A percentile compares a stretch with the other conserved stretches of the same genome.
Conservation (phyloP, 2,888 invertebrate species). For the Drosophila ezoana region DNA sequence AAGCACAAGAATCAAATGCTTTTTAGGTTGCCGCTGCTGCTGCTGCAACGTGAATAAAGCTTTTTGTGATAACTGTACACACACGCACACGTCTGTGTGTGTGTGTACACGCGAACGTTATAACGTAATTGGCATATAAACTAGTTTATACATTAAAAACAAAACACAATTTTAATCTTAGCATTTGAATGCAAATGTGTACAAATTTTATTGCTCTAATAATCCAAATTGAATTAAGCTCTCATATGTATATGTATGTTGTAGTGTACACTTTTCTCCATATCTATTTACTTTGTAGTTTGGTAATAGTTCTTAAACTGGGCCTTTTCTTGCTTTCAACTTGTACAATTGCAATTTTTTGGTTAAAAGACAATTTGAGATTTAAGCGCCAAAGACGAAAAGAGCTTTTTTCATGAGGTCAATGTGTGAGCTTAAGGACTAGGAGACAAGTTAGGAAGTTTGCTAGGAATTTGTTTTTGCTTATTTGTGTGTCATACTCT, state of each 20-base stretch:
- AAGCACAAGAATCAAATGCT: slow-evolving; percentile 48
- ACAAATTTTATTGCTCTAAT: slow-evolving; percentile 28
- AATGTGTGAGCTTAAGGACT: background rate
- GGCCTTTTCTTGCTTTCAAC: slow-evolving; percentile 56
- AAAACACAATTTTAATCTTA: slow-evolving; percentile 11
- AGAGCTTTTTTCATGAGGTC: slow-evolving; percentile 54
- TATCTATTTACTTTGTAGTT: slow-evolving; percentile 55
- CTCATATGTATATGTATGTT: slow-evolving; percentile 41
- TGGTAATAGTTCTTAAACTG: slow-evolving; percentile 49
- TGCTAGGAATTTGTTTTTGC: slow-evolving; percentile 23
- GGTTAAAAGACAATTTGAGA: background rate
- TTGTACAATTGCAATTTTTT: slow-evolving; percentile 42
- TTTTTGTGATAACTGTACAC: slow-evolving; percentile 54
- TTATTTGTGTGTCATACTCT: slow-evolving; percentile 48
- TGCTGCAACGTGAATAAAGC: slow-evolving; percentile 37
- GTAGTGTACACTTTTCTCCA: slow-evolving; percentile 37
- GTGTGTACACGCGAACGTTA: slow-evolving; percentile 10
- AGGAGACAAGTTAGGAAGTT: background rate
- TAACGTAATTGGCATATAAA: slow-evolving; percentile 16
- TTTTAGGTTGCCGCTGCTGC: slow-evolving; percentile 26
- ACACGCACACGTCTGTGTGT: slow-evolving; percentile 6
- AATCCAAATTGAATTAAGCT: slow-evolving; percentile 42
- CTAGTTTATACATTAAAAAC: slow-evolving; percentile 36
- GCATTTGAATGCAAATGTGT: slow-evolving; percentile 23
- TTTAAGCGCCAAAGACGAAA: slow-evolving; percentile 5